These are phyloP conservation scores for Microplitis deprimator DNA, from an alignment of 2,888 invertebrate genomes.

Conservation along the genomic window DNA sequence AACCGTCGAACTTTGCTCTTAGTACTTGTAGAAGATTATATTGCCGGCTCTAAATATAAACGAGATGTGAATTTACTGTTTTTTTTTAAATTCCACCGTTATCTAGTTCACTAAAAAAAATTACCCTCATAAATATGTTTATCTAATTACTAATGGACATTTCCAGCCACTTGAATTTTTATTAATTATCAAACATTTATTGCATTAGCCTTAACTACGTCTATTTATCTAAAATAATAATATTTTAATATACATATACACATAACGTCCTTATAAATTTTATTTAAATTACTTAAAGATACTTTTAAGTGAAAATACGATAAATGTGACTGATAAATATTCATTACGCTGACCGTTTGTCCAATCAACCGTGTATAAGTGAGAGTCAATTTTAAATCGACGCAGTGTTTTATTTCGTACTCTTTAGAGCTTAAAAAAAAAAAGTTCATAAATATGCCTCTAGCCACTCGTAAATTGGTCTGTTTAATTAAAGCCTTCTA, in stretches of 20 bases:
- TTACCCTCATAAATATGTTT: too few relatives aligned
- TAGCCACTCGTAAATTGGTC: conserved; percentile 47
- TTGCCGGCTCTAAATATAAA: conserved; percentile 19
- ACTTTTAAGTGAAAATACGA: conserved; percentile 39
- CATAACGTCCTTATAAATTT: too few relatives aligned
- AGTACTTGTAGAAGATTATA: conserved; percentile 38
- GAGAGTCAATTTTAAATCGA: conserved; percentile 34
- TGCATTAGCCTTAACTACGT: too few relatives aligned
- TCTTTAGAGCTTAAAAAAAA: conserved; percentile 13
- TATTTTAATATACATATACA: too few relatives aligned
- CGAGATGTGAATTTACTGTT: not conserved
- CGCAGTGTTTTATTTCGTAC: conserved; percentile 43
- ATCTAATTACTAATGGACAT: too few relatives aligned
- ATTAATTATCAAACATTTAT: too few relatives aligned
- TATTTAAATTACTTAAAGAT: not conserved
- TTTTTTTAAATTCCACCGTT: not conserved
- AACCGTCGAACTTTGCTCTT: conserved; percentile 56
- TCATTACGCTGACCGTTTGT: conserved; percentile 44
- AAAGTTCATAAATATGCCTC: conserved; percentile 25
- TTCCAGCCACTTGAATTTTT: too few relatives aligned
- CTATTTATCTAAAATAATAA: too few relatives aligned
- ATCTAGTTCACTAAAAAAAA: too few relatives aligned
- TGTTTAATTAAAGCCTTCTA: conserved; percentile 50
- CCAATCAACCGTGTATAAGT: conserved; percentile 41
- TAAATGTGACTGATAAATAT: conserved; percentile 47